phyloP scores from a whole-genome alignment of 2,113 vertebrate species.

The Genyomyrus donnyi region DNA sequence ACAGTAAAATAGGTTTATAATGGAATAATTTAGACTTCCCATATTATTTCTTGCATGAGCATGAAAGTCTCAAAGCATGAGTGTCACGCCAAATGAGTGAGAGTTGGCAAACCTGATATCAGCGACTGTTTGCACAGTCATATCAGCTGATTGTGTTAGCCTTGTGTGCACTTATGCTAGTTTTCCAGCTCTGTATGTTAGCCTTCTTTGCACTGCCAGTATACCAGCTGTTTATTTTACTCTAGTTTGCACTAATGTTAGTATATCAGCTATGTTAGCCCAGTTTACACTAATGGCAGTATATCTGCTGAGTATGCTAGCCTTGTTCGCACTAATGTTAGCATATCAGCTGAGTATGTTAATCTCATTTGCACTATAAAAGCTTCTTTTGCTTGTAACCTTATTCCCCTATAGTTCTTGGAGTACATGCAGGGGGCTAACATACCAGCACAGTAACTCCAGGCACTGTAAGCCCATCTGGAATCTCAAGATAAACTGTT shows the following conservation, averaged over 20 bases:
- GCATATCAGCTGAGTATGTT: not conserved
- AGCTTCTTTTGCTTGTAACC: not conserved
- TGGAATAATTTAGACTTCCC: not conserved
- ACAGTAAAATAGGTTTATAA: too few species aligned
- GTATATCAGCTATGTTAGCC: not conserved
- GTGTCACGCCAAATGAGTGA: not conserved
- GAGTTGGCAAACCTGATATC: not conserved
- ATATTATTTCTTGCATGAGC: not conserved
- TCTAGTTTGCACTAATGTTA: not conserved
- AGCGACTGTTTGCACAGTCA: not conserved
- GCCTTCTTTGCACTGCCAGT: not conserved
- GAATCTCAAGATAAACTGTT: constrained; percentile 1
- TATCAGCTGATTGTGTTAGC: not conserved
- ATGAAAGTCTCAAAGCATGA: not conserved
- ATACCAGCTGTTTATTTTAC: not conserved
- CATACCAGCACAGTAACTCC: not conserved
- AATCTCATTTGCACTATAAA: not conserved
- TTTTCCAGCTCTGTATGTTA: not conserved
- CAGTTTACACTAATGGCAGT: too few species aligned
- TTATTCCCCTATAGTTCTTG: not conserved
- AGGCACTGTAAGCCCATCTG: not conserved
- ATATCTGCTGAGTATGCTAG: not conserved
- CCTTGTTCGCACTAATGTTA: not conserved
- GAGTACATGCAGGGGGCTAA: not conserved
- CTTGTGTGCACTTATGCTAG: not conserved